Percentiles rank a stretch among this genome's conserved stretches.
Conservation (phyloP, 1,140 invertebrate genomes). For the Maniola jurtina region DNA sequence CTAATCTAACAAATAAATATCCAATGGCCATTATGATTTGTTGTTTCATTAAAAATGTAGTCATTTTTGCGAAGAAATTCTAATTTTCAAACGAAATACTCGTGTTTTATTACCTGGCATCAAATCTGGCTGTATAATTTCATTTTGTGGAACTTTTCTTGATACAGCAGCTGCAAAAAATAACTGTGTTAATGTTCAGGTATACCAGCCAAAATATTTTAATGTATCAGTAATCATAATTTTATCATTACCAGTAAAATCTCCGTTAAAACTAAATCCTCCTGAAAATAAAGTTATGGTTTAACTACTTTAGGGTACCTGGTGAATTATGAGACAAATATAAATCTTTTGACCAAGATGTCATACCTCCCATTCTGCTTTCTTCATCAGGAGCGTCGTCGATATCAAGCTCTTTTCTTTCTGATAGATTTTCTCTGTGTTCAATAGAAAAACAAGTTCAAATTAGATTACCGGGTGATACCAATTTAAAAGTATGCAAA, state of each 20-base stretch:
- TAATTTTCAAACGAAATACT: no score
- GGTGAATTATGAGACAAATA: neutral
- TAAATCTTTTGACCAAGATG: neutral
- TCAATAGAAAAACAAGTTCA: neutral
- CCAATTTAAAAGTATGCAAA: no score
- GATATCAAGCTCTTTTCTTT: neutral
- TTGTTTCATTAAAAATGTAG: no score
- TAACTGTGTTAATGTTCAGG: neutral
- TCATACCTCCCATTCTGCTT: neutral
- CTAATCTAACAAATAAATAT: no score
- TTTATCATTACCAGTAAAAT: neutral
- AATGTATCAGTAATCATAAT: no score
- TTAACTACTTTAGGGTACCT: no score
- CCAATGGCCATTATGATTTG: no score
- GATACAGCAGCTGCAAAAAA: slow-evolving; percentile 34
- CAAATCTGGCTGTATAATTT: slow-evolving; percentile 41
- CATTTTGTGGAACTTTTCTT: slow-evolving; percentile 36
- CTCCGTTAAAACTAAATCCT: neutral
- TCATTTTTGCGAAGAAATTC: no score
- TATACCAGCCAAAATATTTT: no score
- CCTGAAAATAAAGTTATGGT: neutral
- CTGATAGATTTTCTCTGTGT: neutral
- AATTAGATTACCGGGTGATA: neutral
- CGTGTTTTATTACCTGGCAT: slow-evolving; percentile 38
- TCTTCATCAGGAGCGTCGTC: neutral